Evolutionary conservation across 2,888 invertebrate genomes (phyloP).

Genomic region (Tipula lateralis): DNA sequence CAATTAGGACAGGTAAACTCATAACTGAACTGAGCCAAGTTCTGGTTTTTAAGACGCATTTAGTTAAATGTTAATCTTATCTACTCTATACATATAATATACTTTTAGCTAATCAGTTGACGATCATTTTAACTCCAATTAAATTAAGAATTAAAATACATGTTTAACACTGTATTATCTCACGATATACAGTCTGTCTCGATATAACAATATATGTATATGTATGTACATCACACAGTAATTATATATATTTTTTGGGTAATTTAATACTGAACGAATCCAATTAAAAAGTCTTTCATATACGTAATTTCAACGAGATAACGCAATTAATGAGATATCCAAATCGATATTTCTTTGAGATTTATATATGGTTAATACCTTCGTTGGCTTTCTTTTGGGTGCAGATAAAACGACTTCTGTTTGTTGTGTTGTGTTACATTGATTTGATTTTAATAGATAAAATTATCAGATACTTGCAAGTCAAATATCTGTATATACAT

Average conservation of each 20-base stretch:
- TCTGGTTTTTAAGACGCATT: too few species aligned
- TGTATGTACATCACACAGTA: background rate
- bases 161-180: background rate
- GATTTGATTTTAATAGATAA: constrained; percentile 24
- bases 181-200: background rate
- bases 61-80: too few species aligned
- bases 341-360: background rate
- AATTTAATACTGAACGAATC: background rate
- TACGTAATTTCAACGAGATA: background rate
- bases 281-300: background rate
- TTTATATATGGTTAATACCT: background rate
- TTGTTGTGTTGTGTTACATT: background rate
- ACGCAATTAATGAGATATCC: background rate
- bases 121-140: background rate
- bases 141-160: background rate
- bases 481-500: background rate
- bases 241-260: background rate
- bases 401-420: background rate
- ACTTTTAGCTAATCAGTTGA: background rate
- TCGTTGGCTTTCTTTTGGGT: background rate
- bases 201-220: background rate
- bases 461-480: constrained; percentile 1
- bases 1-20: too few species aligned
- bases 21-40: too few species aligned
- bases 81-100: too few species aligned